Evolutionary conservation across 2,888 invertebrate genomes (phyloP).

Genomic region (Caprella mutica): DNA sequence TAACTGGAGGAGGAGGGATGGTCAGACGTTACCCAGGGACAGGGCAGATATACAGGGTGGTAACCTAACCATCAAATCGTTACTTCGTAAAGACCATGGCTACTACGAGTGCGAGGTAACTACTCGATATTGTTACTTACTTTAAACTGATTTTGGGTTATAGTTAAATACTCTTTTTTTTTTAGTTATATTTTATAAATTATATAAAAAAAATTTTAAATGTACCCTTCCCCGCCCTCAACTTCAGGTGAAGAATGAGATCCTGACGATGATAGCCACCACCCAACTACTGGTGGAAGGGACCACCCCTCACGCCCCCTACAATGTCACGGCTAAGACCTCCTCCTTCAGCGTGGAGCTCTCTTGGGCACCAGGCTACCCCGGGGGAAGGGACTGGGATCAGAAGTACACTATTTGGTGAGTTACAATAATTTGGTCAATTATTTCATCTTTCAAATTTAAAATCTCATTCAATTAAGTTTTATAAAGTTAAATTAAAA

Average conservation of each 20-base stretch:
- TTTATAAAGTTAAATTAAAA: neutral
- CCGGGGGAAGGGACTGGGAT: constrained; percentile 86
- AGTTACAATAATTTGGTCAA: constrained; percentile 21
- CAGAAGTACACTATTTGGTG: constrained; percentile 90
- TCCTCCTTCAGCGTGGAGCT: constrained; percentile 82
- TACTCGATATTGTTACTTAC: too few relatives aligned
- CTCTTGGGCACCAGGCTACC: constrained; percentile 86
- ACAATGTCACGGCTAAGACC: constrained; percentile 81
- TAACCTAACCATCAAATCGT: constrained; percentile 78
- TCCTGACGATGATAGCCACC: constrained; percentile 23
- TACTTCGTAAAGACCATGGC: constrained; percentile 81
- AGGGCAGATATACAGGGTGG: constrained; percentile 68
- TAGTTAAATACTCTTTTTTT: too few relatives aligned
- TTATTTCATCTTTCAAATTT: neutral
- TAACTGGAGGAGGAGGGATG: constrained; percentile 79
- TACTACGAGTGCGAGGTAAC: constrained; percentile 91
- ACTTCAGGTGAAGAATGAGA: constrained; percentile 33
- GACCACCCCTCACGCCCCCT: constrained; percentile 92
- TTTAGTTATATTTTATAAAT: too few relatives aligned
- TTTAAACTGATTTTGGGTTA: too few relatives aligned
- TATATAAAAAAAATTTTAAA: too few relatives aligned
- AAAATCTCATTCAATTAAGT: neutral
- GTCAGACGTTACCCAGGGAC: constrained; percentile 65
- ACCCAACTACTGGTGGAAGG: constrained; percentile 66
- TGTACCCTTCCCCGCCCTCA: too few relatives aligned